Evolutionary conservation across 2,113 vertebrate species (phyloP).

Genomic region (Hyperoodon ampullatus): DNA sequence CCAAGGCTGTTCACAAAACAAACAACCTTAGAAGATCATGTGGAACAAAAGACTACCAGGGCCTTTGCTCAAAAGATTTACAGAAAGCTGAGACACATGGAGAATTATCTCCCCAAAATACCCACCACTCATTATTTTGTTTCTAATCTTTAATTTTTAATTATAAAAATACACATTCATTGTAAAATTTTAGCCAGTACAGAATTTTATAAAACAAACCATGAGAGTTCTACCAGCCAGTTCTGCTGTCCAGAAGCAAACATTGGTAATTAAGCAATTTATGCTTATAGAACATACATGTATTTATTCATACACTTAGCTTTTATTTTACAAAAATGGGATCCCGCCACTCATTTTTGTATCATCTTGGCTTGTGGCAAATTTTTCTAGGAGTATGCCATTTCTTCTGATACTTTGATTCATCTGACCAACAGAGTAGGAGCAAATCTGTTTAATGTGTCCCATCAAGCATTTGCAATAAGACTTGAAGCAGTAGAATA

Average conservation of each 20-base stretch:
- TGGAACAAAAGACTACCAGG: neutral
- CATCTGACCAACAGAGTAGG: neutral
- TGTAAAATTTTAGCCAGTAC: no score
- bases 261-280: neutral
- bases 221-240: neutral
- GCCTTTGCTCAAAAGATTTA: neutral
- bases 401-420: neutral
- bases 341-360: neutral
- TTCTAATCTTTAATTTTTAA: no score
- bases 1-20: neutral
- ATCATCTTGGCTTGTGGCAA: neutral
- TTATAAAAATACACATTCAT: no score
- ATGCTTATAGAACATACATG: neutral
- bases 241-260: neutral
- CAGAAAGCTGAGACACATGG: no score
- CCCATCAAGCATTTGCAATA: neutral
- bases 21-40: neutral
- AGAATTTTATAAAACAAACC: no score
- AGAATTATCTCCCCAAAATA: no score
- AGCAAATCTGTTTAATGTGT: no score
- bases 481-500: neutral
- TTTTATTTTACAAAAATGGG: neutral
- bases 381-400: neutral
- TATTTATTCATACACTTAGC: neutral
- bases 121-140: no score